Conservation (phyloP, 2,113 vertebrate genomes). For the Alouatta palliata region DNA sequence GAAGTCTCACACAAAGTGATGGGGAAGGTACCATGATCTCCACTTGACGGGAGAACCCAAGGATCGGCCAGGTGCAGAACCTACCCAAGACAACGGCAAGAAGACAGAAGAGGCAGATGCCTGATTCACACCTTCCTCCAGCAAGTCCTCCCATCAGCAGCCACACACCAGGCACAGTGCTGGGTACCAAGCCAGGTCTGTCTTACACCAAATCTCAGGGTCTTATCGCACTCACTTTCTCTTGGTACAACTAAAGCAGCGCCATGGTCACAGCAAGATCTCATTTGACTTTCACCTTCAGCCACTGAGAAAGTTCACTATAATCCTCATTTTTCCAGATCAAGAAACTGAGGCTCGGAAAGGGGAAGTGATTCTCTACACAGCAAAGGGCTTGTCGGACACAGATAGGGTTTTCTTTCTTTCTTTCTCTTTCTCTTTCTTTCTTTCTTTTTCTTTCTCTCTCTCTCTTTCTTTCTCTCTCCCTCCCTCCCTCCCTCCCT, state of each 20-base stretch:
- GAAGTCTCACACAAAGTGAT: background rate
- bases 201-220: background rate
- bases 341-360: too few species aligned
- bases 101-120: background rate
- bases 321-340: background rate
- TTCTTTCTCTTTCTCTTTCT: too few species aligned
- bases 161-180: fast-evolving
- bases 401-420: background rate
- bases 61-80: background rate
- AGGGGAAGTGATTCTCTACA: too few species aligned
- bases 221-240: background rate
- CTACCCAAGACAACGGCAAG: background rate
- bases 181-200: fast-evolving
- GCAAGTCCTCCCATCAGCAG: background rate
- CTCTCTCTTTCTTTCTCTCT: too few species aligned
- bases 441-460: too few species aligned
- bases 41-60: too few species aligned
- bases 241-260: background rate
- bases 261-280: background rate
- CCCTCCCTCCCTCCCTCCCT: too few species aligned
- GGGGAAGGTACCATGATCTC: too few species aligned
- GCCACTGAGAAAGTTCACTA: background rate
- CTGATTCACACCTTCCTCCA: background rate
- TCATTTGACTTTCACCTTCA: background rate
- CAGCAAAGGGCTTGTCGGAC: background rate